Evolutionary conservation across 2,113 vertebrate species (phyloP), one percentile per base, ranked within the genome.

Genomic region (Rhinoderma darwinii): DNA sequence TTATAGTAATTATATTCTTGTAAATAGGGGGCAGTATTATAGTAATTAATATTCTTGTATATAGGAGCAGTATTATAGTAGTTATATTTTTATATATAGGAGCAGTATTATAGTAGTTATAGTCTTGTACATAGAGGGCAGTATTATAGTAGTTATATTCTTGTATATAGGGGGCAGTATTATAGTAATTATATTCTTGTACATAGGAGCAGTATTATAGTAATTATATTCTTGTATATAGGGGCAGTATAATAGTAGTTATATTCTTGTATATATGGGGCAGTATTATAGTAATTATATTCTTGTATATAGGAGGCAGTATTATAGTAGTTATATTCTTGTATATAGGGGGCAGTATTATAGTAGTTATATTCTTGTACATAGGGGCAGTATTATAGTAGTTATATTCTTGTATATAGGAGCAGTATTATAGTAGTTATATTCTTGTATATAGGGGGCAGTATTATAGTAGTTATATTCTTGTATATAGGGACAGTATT

Each of bases 291-390:
- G n/a, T n/a, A n/a, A n/a, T n/a, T n/a, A 61, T 61, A n/a, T 61
- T 61, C 56, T 61, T 61, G 56, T n/a, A 61, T 7, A 61, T 61
- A 61, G n/a, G 56, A 25, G 14, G 59, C n/a, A 63, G 59, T 63
- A 63, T 63, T 63, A 63, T 63, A 63, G n/a, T 63, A 63, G 59
- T 63, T 27, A 63, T 63, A 63, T 63, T 63, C 59, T 63, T 63
- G 59, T 63, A n/a, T n/a, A n/a, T n/a, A n/a, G n/a, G n/a, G n/a
- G n/a, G n/a, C n/a, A 63, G 43, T 44, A 44, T 44, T 44, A 44
- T 3, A 44, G 43, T 44, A 44, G n/a, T n/a, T n/a, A n/a, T n/a
- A n/a, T n/a, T n/a, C n/a, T n/a, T n/a, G n/a, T n/a, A n/a, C n/a
- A n/a, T n/a, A n/a, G n/a, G n/a, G n/a, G n/a, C n/a, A n/a, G n/a